Evolutionary conservation across 2,888 invertebrate species (phyloP).

Genomic region (Phortica magna): DNA sequence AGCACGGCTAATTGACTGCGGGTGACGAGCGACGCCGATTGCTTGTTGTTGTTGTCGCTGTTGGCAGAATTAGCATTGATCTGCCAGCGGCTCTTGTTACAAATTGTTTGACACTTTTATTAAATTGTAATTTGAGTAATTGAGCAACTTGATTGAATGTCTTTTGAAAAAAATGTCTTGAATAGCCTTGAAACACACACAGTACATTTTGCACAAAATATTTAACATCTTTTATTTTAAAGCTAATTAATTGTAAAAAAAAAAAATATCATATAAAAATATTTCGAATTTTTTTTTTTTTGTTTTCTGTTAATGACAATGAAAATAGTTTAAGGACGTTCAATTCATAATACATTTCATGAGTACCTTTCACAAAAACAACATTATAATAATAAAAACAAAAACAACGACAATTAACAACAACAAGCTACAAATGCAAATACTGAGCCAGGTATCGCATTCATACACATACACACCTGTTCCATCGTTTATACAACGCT

Average conservation of each 20-base stretch:
- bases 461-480: too few relatives aligned
- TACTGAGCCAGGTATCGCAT: too few relatives aligned
- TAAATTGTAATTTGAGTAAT: background rate
- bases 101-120: background rate
- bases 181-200: background rate
- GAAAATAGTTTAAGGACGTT: slow-evolving; percentile 1
- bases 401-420: background rate
- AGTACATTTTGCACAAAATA: background rate
- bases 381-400: background rate
- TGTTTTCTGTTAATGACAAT: background rate
- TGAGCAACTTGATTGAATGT: background rate
- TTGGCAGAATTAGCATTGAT: slow-evolving; percentile 32
- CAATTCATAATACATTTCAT: background rate
- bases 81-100: background rate
- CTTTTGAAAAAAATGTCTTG: background rate
- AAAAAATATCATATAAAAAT: background rate
- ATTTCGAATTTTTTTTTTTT: background rate
- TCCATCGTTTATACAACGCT: too few relatives aligned
- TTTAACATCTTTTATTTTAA: background rate
- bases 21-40: too few relatives aligned
- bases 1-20: too few relatives aligned
- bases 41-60: slow-evolving; percentile 8
- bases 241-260: slow-evolving; percentile 1
- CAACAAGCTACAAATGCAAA: background rate
- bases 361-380: background rate